A percentile compares a stretch with the other conserved stretches of the same genome.
Evolutionary conservation across 2,797 vertebrate species (phyloP).

Genomic region (Sciurus carolinensis): DNA sequence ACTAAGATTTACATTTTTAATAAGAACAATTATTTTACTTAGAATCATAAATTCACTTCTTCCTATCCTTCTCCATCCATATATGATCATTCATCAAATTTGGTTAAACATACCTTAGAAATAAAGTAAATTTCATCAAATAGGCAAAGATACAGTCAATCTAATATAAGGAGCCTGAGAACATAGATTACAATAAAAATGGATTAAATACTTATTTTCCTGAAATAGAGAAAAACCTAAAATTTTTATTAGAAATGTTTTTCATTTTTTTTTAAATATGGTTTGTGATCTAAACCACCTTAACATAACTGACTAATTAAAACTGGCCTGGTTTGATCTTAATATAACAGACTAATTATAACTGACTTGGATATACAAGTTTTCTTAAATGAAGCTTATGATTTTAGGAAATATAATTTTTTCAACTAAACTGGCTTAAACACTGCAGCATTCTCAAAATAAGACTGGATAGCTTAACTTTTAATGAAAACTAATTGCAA

Average conservation of each 20-base stretch:
- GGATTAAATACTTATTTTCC: neutral
- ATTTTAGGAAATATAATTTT: neutral
- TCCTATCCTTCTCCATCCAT: neutral
- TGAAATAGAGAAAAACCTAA: neutral
- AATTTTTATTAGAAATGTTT: neutral
- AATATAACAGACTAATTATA: neutral
- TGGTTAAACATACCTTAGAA: slow-evolving; percentile 1
- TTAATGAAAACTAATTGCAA: slow-evolving; percentile 8
- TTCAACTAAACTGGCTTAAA: slow-evolving; percentile 21
- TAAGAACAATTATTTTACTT: neutral
- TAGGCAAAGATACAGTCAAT: neutral
- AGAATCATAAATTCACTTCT: neutral
- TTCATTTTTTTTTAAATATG: neutral
- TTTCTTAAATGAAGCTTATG: neutral
- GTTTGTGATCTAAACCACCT: neutral
- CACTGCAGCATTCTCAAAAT: neutral
- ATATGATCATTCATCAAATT: neutral
- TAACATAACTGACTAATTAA: neutral
- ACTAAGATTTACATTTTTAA: neutral
- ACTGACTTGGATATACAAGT: neutral
- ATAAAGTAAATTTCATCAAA: neutral
- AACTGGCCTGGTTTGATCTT: neutral
- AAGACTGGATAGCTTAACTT: neutral
- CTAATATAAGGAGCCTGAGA: neutral
- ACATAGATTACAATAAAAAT: slow-evolving; percentile 12